Percentiles rank a stretch among this genome's conserved stretches.
Evolutionary conservation across 2,888 invertebrate genomes (phyloP).

Genomic region (Panorpa germanica): DNA sequence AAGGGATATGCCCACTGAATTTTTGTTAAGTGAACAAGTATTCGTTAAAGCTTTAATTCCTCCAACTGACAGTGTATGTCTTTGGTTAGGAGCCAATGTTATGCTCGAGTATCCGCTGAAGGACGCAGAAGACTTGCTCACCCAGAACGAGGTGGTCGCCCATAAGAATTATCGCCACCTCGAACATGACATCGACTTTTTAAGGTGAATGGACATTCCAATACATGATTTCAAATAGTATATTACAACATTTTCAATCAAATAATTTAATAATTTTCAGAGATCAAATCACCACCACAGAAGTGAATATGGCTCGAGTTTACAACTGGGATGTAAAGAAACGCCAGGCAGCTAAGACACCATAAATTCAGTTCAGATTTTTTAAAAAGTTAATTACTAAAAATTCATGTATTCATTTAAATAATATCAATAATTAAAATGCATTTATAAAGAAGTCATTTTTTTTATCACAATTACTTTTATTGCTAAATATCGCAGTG

Average conservation of each 20-base stretch:
- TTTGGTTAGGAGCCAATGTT: conserved; percentile 82
- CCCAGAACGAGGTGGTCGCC: conserved; percentile 69
- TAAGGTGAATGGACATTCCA: conserved; percentile 33
- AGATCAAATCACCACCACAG: conserved; percentile 94
- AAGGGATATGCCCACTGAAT: conserved; percentile 69
- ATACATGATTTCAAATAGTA: neutral
- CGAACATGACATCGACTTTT: conserved; percentile 84
- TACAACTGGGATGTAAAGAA: conserved; percentile 97
- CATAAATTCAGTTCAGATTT: too few relatives aligned
- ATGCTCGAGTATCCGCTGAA: conserved; percentile 91
- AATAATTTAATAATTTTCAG: conserved; percentile 24
- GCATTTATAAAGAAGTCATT: neutral
- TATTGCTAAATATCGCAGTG: neutral
- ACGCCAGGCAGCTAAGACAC: conserved; percentile 51
- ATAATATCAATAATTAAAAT: conserved; percentile 1
- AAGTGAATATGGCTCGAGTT: conserved; percentile 97
- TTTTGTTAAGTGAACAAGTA: conserved; percentile 84
- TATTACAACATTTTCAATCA: conserved; percentile 5
- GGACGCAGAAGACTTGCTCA: conserved; percentile 71
- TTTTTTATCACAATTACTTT: neutral
- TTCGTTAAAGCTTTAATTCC: conserved; percentile 66
- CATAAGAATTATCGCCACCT: conserved; percentile 66
- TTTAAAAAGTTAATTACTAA: conserved; percentile 8
- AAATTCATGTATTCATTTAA: conserved; percentile 7
- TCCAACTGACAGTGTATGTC: conserved; percentile 73